Conservation (phyloP, 2,888 invertebrate genomes). For the Sinhomidia bicolor region DNA sequence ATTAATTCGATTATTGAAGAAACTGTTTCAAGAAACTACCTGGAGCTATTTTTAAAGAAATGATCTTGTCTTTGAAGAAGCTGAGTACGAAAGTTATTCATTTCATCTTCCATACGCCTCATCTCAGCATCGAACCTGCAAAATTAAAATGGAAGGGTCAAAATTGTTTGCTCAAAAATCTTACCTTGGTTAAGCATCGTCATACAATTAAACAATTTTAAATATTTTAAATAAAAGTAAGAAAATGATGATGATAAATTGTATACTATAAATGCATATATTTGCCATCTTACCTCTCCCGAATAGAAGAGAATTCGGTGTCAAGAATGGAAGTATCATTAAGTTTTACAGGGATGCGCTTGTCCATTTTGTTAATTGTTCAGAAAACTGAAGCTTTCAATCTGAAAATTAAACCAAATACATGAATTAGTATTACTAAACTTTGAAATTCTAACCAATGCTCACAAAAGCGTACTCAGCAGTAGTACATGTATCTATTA, state of each 20-base stretch:
- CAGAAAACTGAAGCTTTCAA: neutral
- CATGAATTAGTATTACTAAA: neutral
- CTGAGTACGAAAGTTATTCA: slow-evolving; percentile 96
- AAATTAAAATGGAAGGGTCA: neutral
- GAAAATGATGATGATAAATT: too few species aligned
- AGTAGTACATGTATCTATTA: too few species aligned
- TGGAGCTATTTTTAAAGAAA: slow-evolving; percentile 88
- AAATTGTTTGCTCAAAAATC: slow-evolving; percentile 1
- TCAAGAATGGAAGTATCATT: slow-evolving; percentile 98
- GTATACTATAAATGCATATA: too few species aligned
- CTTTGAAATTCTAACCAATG: too few species aligned
- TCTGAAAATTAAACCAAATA: neutral
- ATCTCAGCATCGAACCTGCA: slow-evolving; percentile 94
- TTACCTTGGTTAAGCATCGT: too few species aligned
- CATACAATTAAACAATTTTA: too few species aligned
- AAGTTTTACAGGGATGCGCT: slow-evolving; percentile 92
- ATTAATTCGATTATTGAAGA: neutral
- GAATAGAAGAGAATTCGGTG: slow-evolving; percentile 97
- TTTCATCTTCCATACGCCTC: slow-evolving; percentile 99
- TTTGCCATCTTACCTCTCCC: slow-evolving; percentile 87
- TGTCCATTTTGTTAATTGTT: slow-evolving; percentile 73
- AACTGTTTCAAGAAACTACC: slow-evolving; percentile 22
- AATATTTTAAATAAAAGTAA: too few species aligned
- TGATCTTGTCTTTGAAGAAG: slow-evolving; percentile 95
- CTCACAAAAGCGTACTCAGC: too few species aligned